These are phyloP conservation scores for Drosophila multiciliata DNA, from an alignment of 2,888 invertebrate genomes.

Conservation along the genomic window DNA sequence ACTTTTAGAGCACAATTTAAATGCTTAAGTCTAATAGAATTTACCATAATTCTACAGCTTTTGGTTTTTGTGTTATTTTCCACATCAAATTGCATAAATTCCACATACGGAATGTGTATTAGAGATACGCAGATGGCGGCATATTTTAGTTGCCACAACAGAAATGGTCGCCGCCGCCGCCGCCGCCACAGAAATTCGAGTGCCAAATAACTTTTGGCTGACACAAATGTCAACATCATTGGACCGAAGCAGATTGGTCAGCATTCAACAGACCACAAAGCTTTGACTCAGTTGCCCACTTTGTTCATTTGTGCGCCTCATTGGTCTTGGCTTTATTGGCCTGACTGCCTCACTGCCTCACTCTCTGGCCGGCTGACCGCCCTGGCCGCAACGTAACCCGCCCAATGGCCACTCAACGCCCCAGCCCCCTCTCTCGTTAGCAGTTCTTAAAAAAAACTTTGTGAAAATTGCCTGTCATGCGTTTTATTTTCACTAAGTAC, in stretches of 20 bases:
- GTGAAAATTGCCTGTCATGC: constrained; percentile 77
- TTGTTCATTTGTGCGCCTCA: constrained; percentile 74
- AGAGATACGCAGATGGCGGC: constrained; percentile 30
- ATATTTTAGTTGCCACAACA: constrained; percentile 39
- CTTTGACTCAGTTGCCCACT: constrained; percentile 47
- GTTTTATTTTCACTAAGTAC: constrained; percentile 63
- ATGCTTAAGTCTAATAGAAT: neutral
- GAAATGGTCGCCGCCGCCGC: constrained; percentile 50
- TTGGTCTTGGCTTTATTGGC: constrained; percentile 64
- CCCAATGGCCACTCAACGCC: neutral
- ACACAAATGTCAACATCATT: constrained; percentile 76
- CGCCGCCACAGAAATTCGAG: constrained; percentile 71
- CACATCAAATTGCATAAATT: constrained; percentile 62
- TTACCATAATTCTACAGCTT: neutral
- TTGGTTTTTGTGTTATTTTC: neutral
- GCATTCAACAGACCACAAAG: constrained; percentile 68
- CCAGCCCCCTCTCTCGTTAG: constrained; percentile 17
- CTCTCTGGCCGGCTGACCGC: neutral
- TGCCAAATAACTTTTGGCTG: constrained; percentile 66
- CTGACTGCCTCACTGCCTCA: constrained; percentile 9
- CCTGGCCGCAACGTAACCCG: constrained; percentile 12
- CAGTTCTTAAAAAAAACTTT: constrained; percentile 66
- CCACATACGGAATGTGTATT: constrained; percentile 46
- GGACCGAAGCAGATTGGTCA: constrained; percentile 46
- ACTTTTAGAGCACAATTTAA: neutral